Evolutionary conservation across 2,113 vertebrate genomes (phyloP).

Genomic region (Sinosuthora webbiana): DNA sequence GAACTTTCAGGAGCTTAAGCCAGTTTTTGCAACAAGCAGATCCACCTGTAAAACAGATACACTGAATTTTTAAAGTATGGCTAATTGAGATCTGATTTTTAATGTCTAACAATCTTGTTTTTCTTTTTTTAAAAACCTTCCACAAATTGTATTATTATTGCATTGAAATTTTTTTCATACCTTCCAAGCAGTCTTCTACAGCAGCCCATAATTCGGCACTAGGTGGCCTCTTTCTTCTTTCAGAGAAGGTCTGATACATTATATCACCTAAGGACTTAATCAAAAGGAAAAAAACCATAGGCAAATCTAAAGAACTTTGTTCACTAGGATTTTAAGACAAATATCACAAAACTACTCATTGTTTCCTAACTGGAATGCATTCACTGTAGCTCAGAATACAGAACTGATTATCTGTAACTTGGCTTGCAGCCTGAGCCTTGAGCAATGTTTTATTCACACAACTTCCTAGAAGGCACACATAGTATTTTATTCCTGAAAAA

Average conservation of each 20-base stretch:
- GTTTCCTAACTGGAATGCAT: background rate
- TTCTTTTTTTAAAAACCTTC: too few species aligned
- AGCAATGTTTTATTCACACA: too few species aligned
- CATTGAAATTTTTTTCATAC: background rate
- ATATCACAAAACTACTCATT: background rate
- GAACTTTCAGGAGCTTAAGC: background rate
- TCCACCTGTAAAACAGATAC: background rate
- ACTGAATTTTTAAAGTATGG: background rate
- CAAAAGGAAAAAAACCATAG: background rate
- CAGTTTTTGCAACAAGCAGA: background rate
- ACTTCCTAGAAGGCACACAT: background rate
- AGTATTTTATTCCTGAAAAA: background rate
- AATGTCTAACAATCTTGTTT: background rate
- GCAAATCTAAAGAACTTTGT: background rate
- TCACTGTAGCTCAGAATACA: background rate
- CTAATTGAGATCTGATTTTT: background rate
- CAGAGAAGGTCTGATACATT: background rate
- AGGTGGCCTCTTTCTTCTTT: conserved; percentile 35
- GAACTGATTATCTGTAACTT: background rate
- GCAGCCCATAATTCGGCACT: background rate
- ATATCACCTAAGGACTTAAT: background rate
- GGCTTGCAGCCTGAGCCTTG: too few species aligned
- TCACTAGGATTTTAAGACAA: background rate
- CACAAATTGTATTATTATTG: background rate
- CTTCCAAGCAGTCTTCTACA: background rate